These are phyloP conservation scores for Pseudomyrmex flavicornis DNA, from an alignment of 1,140 invertebrate genomes.

Conservation along the genomic window DNA sequence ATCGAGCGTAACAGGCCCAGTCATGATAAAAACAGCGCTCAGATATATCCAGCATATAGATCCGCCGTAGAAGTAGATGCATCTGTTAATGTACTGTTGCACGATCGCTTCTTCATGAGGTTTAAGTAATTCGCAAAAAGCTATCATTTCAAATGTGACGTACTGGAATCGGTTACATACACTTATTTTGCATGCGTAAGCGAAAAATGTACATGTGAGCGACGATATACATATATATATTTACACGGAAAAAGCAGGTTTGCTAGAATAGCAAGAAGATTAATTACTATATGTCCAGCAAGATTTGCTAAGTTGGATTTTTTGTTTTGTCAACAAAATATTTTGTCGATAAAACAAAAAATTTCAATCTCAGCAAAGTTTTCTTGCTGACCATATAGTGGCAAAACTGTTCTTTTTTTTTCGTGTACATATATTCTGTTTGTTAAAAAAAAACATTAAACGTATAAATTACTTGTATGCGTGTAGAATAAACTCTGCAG, in stretches of 20 bases:
- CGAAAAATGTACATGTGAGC: background rate
- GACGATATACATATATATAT: too few species aligned
- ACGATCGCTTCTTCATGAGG: constrained; percentile 50
- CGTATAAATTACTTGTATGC: constrained; percentile 27
- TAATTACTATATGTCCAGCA: too few species aligned
- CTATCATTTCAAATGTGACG: constrained; percentile 34
- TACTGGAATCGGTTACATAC: constrained; percentile 6
- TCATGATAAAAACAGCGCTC: constrained; percentile 55
- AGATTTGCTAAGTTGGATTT: too few species aligned
- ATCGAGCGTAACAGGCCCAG: constrained; percentile 35
- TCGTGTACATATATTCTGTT: background rate
- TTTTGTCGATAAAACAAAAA: too few species aligned
- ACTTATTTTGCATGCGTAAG: background rate
- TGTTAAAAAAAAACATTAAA: background rate
- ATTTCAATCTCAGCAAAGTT: too few species aligned
- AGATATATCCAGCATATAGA: constrained; percentile 23
- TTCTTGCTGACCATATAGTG: too few species aligned
- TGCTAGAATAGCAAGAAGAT: too few species aligned
- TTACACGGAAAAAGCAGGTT: too few species aligned
- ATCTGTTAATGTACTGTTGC: constrained; percentile 61
- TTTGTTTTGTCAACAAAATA: too few species aligned
- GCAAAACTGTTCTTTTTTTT: too few species aligned
- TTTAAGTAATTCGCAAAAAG: constrained; percentile 30
- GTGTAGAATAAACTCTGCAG: constrained; percentile 9
- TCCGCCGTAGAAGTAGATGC: constrained; percentile 47